phyloP scores from a whole-genome alignment of 2,888 invertebrate genomes.

The Acanthosoma haemorrhoidale region DNA sequence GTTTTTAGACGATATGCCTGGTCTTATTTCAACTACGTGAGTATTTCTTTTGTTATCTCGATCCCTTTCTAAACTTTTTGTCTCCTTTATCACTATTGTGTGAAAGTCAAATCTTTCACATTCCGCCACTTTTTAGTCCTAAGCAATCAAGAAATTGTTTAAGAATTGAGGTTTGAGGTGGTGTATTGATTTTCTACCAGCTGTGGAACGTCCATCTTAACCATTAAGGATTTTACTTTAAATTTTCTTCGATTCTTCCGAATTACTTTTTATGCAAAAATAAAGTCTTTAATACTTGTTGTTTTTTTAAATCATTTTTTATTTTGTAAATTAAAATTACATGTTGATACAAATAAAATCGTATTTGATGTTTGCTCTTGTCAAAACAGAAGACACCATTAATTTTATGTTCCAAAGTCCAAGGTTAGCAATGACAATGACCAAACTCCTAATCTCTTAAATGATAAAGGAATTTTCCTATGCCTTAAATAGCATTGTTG shows the following conservation, averaged over 20 bases:
- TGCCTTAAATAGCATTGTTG: constrained; percentile 4
- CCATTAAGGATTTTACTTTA: not conserved
- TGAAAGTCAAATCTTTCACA: constrained; percentile 4
- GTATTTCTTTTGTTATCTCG: constrained; percentile 21
- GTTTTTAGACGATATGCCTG: constrained; percentile 36
- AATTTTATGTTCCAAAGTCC: constrained; percentile 18
- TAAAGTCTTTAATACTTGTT: not conserved
- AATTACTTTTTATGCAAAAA: not conserved
- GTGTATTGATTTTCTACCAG: constrained; percentile 22
- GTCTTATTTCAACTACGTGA: constrained; percentile 37
- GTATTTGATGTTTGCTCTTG: not conserved
- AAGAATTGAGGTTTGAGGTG: not conserved
- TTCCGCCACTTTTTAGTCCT: not conserved
- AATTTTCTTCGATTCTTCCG: not conserved
- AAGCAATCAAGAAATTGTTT: not conserved
- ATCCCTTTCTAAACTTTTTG: not conserved
- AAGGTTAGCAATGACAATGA: not conserved
- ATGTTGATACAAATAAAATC: not conserved
- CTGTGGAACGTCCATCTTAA: constrained; percentile 11
- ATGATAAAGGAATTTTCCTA: constrained; percentile 18
- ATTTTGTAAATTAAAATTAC: not conserved
- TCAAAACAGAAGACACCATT: not conserved
- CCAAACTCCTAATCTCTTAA: not conserved
- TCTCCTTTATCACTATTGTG: not conserved
- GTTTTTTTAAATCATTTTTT: not conserved